Percentiles rank a stretch among this genome's conserved stretches.
Conservation (phyloP, 1,140 invertebrate genomes). For the Radopholus similis region DNA sequence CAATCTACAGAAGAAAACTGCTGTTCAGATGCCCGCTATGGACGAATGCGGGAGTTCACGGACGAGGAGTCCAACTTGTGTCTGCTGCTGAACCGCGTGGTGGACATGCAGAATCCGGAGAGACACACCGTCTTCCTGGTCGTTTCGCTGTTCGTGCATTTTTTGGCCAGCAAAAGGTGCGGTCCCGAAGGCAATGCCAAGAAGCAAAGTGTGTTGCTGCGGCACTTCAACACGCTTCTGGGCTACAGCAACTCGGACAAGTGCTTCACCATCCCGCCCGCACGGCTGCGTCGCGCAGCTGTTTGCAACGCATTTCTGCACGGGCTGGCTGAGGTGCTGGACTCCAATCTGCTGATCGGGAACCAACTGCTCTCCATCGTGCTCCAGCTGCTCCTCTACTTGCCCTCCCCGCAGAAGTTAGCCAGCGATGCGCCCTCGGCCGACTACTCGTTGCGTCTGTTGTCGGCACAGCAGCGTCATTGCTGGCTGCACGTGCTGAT, state of each 20-base stretch:
- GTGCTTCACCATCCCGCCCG: conserved; percentile 81
- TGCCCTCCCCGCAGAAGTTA: conserved; percentile 71
- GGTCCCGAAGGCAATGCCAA: conserved; percentile 67
- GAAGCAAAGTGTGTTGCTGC: conserved; percentile 70
- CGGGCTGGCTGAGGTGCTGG: conserved; percentile 71
- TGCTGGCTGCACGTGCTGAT: conserved; percentile 87
- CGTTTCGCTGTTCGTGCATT: conserved; percentile 92
- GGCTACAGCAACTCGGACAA: conserved; percentile 88
- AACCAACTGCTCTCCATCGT: conserved; percentile 78
- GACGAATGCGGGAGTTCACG: conserved; percentile 63
- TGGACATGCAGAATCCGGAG: conserved; percentile 89
- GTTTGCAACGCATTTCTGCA: conserved; percentile 79
- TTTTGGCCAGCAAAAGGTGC: conserved; percentile 60
- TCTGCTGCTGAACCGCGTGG: conserved; percentile 68
- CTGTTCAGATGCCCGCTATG: conserved; percentile 15
- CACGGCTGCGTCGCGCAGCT: conserved; percentile 10
- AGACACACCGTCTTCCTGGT: conserved; percentile 77
- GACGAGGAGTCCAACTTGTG: conserved; percentile 67
- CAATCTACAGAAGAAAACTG: neutral
- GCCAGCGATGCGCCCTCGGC: conserved; percentile 65
- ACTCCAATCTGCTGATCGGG: conserved; percentile 65
- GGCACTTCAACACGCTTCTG: conserved; percentile 84
- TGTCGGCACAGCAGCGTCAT: conserved; percentile 77
- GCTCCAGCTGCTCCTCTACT: conserved; percentile 79
- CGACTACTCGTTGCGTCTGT: conserved; percentile 78